phyloP scores from a whole-genome alignment of 2,113 vertebrate species.

The Mohoua ochrocephala region DNA sequence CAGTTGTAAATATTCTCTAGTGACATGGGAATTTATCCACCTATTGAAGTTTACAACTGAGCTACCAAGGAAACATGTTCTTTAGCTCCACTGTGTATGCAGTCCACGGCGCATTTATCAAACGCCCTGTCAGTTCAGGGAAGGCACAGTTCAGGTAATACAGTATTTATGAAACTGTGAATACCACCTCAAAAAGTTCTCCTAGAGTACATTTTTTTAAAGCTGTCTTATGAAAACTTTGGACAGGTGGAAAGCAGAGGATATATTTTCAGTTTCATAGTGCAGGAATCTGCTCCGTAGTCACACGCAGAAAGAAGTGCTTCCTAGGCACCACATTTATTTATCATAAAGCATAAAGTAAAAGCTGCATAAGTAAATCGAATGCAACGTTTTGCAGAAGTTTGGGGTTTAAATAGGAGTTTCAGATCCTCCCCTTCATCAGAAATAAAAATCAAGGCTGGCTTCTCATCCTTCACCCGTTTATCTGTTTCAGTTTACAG shows the following conservation, averaged over 20 bases:
- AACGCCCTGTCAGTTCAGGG: background rate
- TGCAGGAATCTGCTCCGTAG: background rate
- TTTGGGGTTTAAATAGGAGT: background rate
- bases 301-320: background rate
- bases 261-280: background rate
- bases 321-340: background rate
- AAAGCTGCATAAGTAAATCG: background rate
- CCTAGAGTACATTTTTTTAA: background rate
- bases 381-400: background rate
- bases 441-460: background rate
- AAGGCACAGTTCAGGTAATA: slow-evolving; percentile 6
- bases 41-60: slow-evolving; percentile 54
- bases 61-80: slow-evolving; percentile 20
- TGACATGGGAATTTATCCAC: slow-evolving; percentile 52
- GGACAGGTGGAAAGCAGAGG: background rate
- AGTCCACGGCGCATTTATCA: slow-evolving; percentile 14
- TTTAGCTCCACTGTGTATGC: slow-evolving; percentile 16
- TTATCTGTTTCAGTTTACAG: background rate
- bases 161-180: slow-evolving; percentile 36
- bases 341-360: background rate
- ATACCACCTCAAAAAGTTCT: slow-evolving; percentile 8
- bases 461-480: background rate
- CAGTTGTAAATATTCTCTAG: slow-evolving; percentile 53
- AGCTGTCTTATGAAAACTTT: slow-evolving; percentile 3
- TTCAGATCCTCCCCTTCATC: background rate